A percentile compares a stretch with the other conserved stretches of the same genome.
Evolutionary conservation across 2,113 vertebrate species (phyloP).

Genomic region (Alligator mississippiensis): DNA sequence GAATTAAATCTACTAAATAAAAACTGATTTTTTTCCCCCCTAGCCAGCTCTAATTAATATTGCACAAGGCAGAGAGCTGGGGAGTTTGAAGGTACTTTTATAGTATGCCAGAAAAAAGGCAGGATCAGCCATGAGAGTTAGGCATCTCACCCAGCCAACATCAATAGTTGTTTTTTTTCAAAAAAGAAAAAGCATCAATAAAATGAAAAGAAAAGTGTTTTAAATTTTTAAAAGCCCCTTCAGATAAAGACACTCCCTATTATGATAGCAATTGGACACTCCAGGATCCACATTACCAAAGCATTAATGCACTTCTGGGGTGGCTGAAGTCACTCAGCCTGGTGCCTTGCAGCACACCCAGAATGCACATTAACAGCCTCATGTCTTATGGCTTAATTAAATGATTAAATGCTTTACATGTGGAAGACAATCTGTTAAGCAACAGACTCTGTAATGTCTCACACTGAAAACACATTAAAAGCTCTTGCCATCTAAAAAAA

Average conservation of each 20-base stretch:
- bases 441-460: neutral
- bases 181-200: conserved; percentile 1
- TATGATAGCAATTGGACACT: neutral
- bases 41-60: neutral
- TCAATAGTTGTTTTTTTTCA: conserved; percentile 14
- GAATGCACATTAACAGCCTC: conserved; percentile 21
- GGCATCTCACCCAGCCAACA: neutral
- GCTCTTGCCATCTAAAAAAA: conserved; percentile 25
- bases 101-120: neutral
- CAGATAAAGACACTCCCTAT: neutral
- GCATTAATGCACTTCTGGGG: conserved; percentile 32
- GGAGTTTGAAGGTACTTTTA: conserved; percentile 3
- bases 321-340: conserved; percentile 27
- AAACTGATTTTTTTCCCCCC: neutral
- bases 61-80: neutral
- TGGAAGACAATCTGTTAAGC: conserved; percentile 47
- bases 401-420: conserved; percentile 34
- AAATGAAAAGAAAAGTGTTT: conserved; percentile 15
- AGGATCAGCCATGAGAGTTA: conserved; percentile 16
- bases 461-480: conserved; percentile 47
- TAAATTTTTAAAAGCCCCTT: conserved; percentile 30
- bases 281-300: conserved; percentile 28
- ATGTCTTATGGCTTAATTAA: conserved; percentile 45
- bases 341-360: neutral
- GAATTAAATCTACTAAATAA: neutral